phyloP scores from a whole-genome alignment of 2,113 vertebrate species.

The Chloropsis hardwickii region DNA sequence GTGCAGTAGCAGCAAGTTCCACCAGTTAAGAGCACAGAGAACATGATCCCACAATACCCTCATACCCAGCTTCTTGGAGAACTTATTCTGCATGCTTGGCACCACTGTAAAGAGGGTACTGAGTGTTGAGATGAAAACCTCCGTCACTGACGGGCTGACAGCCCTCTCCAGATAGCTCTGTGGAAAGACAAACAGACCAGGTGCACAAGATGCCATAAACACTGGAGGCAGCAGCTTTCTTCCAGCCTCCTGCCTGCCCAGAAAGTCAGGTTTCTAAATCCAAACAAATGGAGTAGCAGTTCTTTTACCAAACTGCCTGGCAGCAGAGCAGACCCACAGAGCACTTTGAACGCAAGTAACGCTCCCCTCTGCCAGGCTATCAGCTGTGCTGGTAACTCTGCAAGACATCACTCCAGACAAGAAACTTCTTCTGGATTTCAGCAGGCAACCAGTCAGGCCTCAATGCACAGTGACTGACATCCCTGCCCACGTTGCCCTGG shows the following conservation, averaged over 20 bases:
- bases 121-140: conserved; percentile 83
- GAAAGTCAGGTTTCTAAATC: background rate
- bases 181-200: conserved; percentile 9
- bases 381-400: background rate
- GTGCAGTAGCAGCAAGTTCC: background rate
- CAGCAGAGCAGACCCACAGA: background rate
- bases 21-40: background rate
- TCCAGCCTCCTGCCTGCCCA: background rate
- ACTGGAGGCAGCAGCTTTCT: background rate
- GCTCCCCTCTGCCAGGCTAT: background rate
- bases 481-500: background rate
- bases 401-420: background rate
- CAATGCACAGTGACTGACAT: background rate
- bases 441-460: background rate
- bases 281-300: background rate
- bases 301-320: background rate
- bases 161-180: conserved; percentile 80
- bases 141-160: conserved; percentile 75
- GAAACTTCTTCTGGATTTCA: background rate
- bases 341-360: background rate
- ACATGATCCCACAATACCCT: background rate
- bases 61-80: conserved; percentile 90
- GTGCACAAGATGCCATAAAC: background rate
- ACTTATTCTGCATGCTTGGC: conserved; percentile 79
- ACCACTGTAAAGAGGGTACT: conserved; percentile 80